These are phyloP conservation scores for Polydrusus pterygomalis DNA, from an alignment of 2,888 invertebrate genomes.

Conservation along the genomic window DNA sequence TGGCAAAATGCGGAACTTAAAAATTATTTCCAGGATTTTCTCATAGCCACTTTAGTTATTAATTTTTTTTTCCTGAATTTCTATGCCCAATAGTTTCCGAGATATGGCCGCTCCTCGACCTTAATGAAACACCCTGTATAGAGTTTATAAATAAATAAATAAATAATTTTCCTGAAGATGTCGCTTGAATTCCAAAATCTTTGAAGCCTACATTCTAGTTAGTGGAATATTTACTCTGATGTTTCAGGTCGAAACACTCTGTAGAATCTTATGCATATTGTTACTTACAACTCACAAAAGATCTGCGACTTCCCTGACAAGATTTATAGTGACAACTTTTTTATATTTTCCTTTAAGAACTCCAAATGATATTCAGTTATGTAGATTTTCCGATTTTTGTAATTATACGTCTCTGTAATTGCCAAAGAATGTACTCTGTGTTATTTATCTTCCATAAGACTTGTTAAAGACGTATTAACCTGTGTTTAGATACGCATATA, in stretches of 20 bases:
- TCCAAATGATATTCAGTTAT: slow-evolving; percentile 22
- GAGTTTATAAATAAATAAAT: too few species aligned
- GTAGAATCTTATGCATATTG: slow-evolving; percentile 18
- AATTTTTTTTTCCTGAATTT: too few species aligned
- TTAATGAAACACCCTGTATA: too few species aligned
- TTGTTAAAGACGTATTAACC: slow-evolving; percentile 26
- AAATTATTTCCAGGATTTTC: too few species aligned
- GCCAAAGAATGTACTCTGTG: slow-evolving; percentile 15
- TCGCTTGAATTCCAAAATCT: too few species aligned
- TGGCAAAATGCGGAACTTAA: too few species aligned
- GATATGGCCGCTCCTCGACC: too few species aligned
- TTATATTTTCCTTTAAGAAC: slow-evolving; percentile 19
- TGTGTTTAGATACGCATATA: slow-evolving; percentile 21
- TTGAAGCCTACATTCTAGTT: too few species aligned
- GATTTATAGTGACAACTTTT: slow-evolving; percentile 23
- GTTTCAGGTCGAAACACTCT: not conserved
- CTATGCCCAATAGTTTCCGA: too few species aligned
- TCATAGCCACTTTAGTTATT: too few species aligned
- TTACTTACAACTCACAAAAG: not conserved
- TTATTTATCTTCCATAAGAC: slow-evolving; percentile 22
- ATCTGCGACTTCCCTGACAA: slow-evolving; percentile 25
- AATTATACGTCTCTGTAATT: slow-evolving; percentile 21
- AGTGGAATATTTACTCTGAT: too few species aligned
- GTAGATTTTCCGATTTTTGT: slow-evolving; percentile 18
- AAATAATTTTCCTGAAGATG: too few species aligned